These are phyloP conservation scores for Listrodromus nycthemerus DNA, from an alignment of 2,888 invertebrate species.

Conservation along the genomic window DNA sequence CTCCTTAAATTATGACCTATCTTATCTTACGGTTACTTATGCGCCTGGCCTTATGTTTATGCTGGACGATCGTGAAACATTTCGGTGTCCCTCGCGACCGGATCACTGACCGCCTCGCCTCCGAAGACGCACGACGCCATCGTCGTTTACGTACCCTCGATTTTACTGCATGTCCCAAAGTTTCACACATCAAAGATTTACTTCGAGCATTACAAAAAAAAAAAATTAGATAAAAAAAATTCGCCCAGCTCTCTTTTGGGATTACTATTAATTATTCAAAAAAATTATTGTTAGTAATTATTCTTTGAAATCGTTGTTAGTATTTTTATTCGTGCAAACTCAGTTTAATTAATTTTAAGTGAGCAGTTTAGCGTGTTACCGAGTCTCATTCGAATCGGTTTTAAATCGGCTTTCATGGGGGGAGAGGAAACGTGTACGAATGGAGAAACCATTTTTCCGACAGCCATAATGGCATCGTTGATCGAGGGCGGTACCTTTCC, in stretches of 20 bases:
- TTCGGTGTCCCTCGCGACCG: constrained; percentile 76
- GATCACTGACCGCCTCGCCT: constrained; percentile 75
- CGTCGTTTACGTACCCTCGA: not conserved
- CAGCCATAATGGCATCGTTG: constrained; percentile 68
- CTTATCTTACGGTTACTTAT: constrained; percentile 80
- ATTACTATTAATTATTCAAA: not conserved
- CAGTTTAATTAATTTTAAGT: constrained; percentile 60
- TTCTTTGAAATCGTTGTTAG: not conserved
- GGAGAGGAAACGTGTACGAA: constrained; percentile 44
- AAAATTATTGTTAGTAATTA: not conserved
- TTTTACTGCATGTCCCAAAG: not conserved
- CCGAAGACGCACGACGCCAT: constrained; percentile 33
- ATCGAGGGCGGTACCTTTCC: constrained; percentile 65
- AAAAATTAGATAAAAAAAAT: constrained; percentile 3
- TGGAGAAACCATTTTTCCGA: constrained; percentile 63
- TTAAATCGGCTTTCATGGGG: constrained; percentile 44
- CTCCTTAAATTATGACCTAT: constrained; percentile 80
- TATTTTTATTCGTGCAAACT: constrained; percentile 13
- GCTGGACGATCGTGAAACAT: constrained; percentile 78
- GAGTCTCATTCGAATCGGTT: constrained; percentile 34
- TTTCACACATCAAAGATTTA: not conserved
- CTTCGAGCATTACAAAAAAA: not conserved
- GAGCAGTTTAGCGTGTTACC: constrained; percentile 55
- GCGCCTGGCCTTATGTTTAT: constrained; percentile 76
- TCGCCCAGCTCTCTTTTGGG: not conserved